Evolutionary conservation across 1,140 invertebrate species (phyloP).

Genomic region (Cryptotermes secundus): DNA sequence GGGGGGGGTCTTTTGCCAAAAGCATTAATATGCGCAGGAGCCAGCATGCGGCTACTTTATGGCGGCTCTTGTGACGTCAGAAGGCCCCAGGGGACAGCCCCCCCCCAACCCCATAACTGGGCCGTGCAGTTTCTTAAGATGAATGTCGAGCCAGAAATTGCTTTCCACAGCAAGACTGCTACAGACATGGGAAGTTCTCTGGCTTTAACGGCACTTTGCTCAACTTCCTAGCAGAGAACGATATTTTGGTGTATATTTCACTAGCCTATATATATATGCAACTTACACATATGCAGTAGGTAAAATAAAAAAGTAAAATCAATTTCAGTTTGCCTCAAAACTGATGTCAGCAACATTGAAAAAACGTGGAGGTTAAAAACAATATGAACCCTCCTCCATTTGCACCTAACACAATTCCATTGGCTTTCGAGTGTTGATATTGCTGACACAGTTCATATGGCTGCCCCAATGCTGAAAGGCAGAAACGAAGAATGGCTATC

Average conservation of each 20-base stretch:
- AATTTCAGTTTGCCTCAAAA: too few species aligned
- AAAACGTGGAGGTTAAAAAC: too few species aligned
- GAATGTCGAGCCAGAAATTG: background rate
- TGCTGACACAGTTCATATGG: too few species aligned
- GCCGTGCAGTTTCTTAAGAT: conserved; percentile 11
- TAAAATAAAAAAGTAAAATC: too few species aligned
- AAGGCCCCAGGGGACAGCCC: background rate
- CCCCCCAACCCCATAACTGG: background rate
- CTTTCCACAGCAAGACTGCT: background rate
- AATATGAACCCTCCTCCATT: too few species aligned
- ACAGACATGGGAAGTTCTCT: background rate
- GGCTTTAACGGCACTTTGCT: background rate
- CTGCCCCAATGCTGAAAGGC: too few species aligned
- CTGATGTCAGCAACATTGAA: too few species aligned
- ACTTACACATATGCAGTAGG: too few species aligned
- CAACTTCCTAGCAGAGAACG: background rate
- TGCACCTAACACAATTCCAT: too few species aligned
- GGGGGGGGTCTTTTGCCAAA: background rate
- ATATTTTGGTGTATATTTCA: background rate
- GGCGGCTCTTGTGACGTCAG: background rate
- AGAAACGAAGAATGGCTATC: too few species aligned
- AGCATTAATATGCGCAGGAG: conserved; percentile 15
- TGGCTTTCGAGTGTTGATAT: too few species aligned
- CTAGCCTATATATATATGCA: too few species aligned
- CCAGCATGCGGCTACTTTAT: conserved; percentile 14